Base-by-base conservation (phyloP, 2,797 vertebrate genomes). In the Rhynchonycteris naso region DNA sequence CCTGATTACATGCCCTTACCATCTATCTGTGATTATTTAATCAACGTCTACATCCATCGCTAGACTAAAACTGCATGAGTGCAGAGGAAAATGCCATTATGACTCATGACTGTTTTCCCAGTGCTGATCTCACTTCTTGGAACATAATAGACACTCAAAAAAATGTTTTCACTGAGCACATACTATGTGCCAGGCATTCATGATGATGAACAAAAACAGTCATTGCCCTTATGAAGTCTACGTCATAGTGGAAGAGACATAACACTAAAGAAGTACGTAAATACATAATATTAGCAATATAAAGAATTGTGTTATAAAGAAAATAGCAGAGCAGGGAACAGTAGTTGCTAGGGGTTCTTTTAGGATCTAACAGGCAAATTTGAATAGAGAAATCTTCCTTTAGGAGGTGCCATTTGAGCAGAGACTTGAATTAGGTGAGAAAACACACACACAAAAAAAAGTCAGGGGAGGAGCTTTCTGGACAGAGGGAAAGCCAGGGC, bases 361-460 rank as follows among this genome's bases (percentile, higher is more conserved):
- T 47, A 69, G 47, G 5, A 33, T 74, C 50, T 78, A 58, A 65
- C 69, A 76, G 24, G 7, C 21, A 89, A 56, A 63, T 69, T 88
- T 72, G 33, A 8, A 66, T 80, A 71, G 15, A 88, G 50, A 71
- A 93, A 50, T 28, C 19, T 22, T 75, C 59, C 85, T 19, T 88
- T 6, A 52, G 8, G 4, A 56, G 18, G 74, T 88, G 18, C 66
- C 56, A 74, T 68, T 72, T 74, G n/a, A 88, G 4, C 79, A 94
- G 78, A 93, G 24, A 71, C 56, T 66, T 84, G 76, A 76, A 61
- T 68, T 94, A 66, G 89, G 50, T 65, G 58, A 79, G 26, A 71
- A 66, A 71, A 61, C 24, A 78, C 28, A 28, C 16, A 50, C 14
- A 43, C 56, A 13, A 66, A 89, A 83, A 38, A 68, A 89, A n/a